Evolutionary conservation across 2,888 invertebrate genomes (phyloP).

Genomic region (Sericinus montela): DNA sequence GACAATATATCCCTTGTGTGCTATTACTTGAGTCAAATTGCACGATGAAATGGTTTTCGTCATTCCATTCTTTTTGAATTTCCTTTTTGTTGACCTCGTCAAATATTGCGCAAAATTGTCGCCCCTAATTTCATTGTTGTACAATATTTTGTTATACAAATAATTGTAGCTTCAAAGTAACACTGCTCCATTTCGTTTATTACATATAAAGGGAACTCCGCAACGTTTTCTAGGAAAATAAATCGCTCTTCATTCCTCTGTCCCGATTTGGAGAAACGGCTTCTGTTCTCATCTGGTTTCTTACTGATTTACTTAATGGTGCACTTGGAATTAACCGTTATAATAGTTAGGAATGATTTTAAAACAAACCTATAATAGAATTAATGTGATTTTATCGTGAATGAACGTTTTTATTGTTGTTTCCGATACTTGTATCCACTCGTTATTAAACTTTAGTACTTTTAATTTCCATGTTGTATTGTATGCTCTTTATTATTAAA

Average conservation of each 20-base stretch:
- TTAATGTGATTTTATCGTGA: no score
- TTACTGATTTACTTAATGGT: slow-evolving; percentile 60
- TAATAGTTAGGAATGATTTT: slow-evolving; percentile 22
- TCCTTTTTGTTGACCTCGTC: slow-evolving; percentile 1
- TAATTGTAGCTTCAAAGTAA: slow-evolving; percentile 10
- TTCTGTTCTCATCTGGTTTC: slow-evolving; percentile 42
- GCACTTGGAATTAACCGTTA: slow-evolving; percentile 52
- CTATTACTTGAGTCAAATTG: slow-evolving; percentile 1
- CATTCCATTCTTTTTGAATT: slow-evolving; percentile 10
- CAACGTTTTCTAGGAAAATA: slow-evolving; percentile 40
- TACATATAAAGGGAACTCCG: slow-evolving; percentile 33
- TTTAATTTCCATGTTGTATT: no score
- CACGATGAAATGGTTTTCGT: slow-evolving; percentile 10
- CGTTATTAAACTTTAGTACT: no score
- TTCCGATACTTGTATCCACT: no score
- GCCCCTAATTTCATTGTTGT: slow-evolving; percentile 1
- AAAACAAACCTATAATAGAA: no score
- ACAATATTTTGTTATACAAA: slow-evolving; percentile 11
- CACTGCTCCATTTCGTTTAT: slow-evolving; percentile 34
- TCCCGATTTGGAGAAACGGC: slow-evolving; percentile 58
- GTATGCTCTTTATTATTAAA: no score
- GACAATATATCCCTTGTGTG: no score
- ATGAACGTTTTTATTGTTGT: no score
- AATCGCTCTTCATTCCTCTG: slow-evolving; percentile 47
- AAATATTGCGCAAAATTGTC: slow-evolving; percentile 6